Percentiles rank a stretch among this genome's conserved stretches.
phyloP scores from a whole-genome alignment of 2,888 invertebrate genomes.

The Lepidochitona cinerea region DNA sequence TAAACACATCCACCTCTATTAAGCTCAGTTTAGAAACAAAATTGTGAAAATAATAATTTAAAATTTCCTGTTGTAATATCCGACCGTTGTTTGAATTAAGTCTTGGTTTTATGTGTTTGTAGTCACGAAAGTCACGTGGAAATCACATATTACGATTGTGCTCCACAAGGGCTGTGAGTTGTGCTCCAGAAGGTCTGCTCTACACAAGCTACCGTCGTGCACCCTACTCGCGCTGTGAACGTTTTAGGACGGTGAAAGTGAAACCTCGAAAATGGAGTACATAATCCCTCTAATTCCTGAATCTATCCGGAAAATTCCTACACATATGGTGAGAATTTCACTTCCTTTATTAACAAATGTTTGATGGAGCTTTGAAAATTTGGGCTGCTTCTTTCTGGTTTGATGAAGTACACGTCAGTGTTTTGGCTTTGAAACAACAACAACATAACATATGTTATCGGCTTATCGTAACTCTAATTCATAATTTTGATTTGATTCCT shows the following conservation, averaged over 20 bases:
- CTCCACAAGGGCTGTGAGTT: too few species aligned
- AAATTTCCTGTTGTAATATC: too few species aligned
- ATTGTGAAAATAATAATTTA: too few species aligned
- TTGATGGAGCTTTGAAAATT: conserved; percentile 57
- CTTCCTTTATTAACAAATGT: conserved; percentile 4
- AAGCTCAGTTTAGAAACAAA: too few species aligned
- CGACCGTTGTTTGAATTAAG: too few species aligned
- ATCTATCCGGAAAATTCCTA: conserved; percentile 40
- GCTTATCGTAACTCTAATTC: not conserved
- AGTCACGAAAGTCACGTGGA: too few species aligned
- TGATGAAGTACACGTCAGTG: not conserved
- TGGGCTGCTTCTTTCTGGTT: conserved; percentile 30
- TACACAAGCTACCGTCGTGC: too few species aligned
- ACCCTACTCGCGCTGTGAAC: not conserved
- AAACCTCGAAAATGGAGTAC: conserved; percentile 43
- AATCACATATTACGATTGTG: too few species aligned
- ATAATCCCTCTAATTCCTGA: conserved; percentile 41
- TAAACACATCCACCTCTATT: too few species aligned
- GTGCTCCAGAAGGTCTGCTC: too few species aligned
- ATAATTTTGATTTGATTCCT: not conserved
- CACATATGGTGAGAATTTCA: conserved; percentile 41
- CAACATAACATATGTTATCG: not conserved
- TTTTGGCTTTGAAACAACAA: too few species aligned
- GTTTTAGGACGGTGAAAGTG: not conserved
- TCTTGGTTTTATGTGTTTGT: too few species aligned